A percentile compares a stretch with the other conserved stretches of the same genome.
Evolutionary conservation across 2,113 vertebrate species (phyloP).

Genomic region (Ictalurus furcatus): DNA sequence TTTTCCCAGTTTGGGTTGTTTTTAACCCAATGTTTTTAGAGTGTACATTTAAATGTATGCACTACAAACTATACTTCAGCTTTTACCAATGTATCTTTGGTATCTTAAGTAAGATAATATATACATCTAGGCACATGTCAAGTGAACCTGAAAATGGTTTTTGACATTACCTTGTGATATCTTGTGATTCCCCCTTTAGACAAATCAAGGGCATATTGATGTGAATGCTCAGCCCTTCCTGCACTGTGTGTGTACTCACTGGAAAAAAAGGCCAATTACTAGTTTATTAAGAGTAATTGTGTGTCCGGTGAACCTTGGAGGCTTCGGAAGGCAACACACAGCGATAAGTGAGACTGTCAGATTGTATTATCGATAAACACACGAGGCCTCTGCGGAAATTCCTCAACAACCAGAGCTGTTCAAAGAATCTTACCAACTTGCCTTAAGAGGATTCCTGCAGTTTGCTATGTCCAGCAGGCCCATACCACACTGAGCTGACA

Average conservation of each 20-base stretch:
- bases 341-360: conserved; percentile 51
- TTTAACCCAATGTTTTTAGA: too few relatives aligned
- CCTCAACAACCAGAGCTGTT: conserved; percentile 1
- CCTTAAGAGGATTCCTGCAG: conserved; percentile 11
- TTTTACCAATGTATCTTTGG: not conserved
- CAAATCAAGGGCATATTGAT: conserved; percentile 13
- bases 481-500: conserved; percentile 11
- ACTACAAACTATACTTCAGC: not conserved
- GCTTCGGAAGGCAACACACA: conserved; percentile 46
- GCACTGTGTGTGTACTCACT: conserved; percentile 22
- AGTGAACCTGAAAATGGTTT: not conserved
- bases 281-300: conserved; percentile 50
- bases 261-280: conserved; percentile 42
- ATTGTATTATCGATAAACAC: conserved; percentile 53
- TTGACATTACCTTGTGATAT: not conserved
- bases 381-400: conserved; percentile 29
- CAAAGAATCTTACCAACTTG: conserved; percentile 15
- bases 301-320: conserved; percentile 34
- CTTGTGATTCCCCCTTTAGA: not conserved
- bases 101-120: not conserved
- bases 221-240: conserved; percentile 14
- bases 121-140: not conserved
- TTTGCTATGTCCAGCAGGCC: conserved; percentile 22
- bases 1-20: too few relatives aligned
- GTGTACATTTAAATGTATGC: not conserved